Evolutionary conservation across 2,888 invertebrate genomes (phyloP), one percentile per base, ranked within the genome.

Genomic region (Drosophila tripunctata): DNA sequence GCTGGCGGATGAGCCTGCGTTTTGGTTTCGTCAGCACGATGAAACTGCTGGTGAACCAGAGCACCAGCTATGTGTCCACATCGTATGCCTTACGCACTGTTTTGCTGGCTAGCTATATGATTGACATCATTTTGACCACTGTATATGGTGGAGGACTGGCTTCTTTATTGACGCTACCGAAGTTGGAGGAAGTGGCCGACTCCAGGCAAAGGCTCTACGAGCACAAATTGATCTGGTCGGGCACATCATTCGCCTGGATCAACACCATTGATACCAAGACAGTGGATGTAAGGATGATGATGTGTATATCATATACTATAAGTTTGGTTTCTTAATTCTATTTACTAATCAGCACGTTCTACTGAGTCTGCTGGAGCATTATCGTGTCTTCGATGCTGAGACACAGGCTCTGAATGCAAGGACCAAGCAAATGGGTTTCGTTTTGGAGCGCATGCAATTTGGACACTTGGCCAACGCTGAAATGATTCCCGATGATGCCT

Each of bases 131-230:
- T 30, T 83, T 95, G 45, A 93, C 93, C 15, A 94, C 93, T 56
- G 92, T 93, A 0, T 95, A 95, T 78, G 92, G 93, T 33, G 94
- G 94, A 48, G 95, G 95, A 1, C 90, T 95, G 12, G 93, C 95
- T 0, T 93, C 94, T 7, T 93, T 94, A 33, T 93, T 95, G 83
- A 95, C 95, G 0, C 92, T 95, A 8, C 95, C 95, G 0, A 93
- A 92, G 52, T 93, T 94, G 62, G 93, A 93, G 60, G 92, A 92
- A 35, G 93, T 94, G 1, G 93, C 95, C 27, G 93, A 94, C 73
- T 94, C 94, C 0, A 92, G 93, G 0, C 91, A 93, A 51, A 93
- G 95, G 60, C 91, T 95, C 22, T 93, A 93, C 0, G 92, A 92
- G 6, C 93, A 93, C 71, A 90, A 92, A 2, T 76, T 94, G 12